These are phyloP conservation scores for Podocnemis expansa DNA, from an alignment of 2,113 vertebrate genomes.

Conservation along the genomic window DNA sequence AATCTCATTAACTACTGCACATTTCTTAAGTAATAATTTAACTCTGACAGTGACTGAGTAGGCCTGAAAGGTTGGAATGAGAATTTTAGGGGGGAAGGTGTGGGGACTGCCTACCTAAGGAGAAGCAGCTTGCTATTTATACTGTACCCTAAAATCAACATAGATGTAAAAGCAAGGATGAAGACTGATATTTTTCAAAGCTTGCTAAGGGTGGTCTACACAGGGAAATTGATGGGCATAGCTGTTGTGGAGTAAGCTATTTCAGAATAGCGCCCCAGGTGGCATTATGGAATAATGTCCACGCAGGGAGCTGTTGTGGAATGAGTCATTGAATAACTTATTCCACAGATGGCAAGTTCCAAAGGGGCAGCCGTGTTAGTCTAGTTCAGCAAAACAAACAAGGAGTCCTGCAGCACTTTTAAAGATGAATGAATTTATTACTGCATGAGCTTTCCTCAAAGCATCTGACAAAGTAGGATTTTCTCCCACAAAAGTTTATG, in stretches of 20 bases:
- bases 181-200: neutral
- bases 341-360: too few relatives aligned
- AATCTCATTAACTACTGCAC: neutral
- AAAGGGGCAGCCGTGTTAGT: too few relatives aligned
- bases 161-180: neutral
- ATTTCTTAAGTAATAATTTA: neutral
- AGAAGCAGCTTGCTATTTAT: neutral
- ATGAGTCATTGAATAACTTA: neutral
- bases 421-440: too few relatives aligned
- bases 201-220: neutral
- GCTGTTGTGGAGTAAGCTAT: neutral
- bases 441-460: too few relatives aligned
- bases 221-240: neutral
- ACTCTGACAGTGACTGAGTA: neutral
- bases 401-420: too few relatives aligned
- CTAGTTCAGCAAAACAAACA: too few relatives aligned
- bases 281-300: neutral
- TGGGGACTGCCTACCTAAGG: neutral
- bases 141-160: neutral
- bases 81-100: neutral
- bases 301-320: neutral
- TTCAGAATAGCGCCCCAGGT: neutral
- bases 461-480: too few relatives aligned
- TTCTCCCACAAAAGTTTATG: too few relatives aligned
- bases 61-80: neutral